Base-by-base conservation (phyloP, 2,888 invertebrate genomes). In the Acrobasis consociella region DNA sequence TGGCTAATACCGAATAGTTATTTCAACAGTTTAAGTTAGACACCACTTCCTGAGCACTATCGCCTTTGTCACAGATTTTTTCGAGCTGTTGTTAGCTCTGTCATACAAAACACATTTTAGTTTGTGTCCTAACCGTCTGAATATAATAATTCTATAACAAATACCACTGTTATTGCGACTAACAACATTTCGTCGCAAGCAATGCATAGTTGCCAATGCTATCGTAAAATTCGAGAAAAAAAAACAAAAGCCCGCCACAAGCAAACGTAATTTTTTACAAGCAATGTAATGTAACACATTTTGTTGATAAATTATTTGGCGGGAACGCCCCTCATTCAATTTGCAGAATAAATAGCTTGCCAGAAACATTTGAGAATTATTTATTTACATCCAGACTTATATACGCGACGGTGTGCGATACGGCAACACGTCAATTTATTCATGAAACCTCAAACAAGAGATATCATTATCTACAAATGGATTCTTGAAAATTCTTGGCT, bases 221-320 rank as follows among this genome's bases (percentile, higher is more conserved):
- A n/a, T n/a, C n/a, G n/a, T n/a, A n/a, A 46, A 46, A 13, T 46
- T 46, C 46, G n/a, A 46, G 7, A 5, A 46, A 46, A 42, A 13
- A 42, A 46, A 46, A 46, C 65, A 62, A 39, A 37, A 15, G 15
- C 38, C 53, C 56, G 56, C 22, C 56, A 56, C 42, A 69, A 69
- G 69, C 75, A 80, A 79, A 76, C 73, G 72, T 71, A 71, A 77
- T 80, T 80, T 80, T 77, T 80, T 78, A 74, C 70, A 71, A 66
- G 70, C 71, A 72, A 73, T 75, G 75, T 77, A 80, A 81, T 75
- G 82, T 77, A 77, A 77, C 77, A 76, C 78, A 80, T 79, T 81
- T 72, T 65, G 72, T 78, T 81, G 81, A 82, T 81, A 82, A 79
- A 81, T 82, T 80, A 81, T 82, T 77, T 76, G 62, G 68, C 68